phyloP scores from a whole-genome alignment of 2,888 invertebrate species.

The Junonia oenone region DNA sequence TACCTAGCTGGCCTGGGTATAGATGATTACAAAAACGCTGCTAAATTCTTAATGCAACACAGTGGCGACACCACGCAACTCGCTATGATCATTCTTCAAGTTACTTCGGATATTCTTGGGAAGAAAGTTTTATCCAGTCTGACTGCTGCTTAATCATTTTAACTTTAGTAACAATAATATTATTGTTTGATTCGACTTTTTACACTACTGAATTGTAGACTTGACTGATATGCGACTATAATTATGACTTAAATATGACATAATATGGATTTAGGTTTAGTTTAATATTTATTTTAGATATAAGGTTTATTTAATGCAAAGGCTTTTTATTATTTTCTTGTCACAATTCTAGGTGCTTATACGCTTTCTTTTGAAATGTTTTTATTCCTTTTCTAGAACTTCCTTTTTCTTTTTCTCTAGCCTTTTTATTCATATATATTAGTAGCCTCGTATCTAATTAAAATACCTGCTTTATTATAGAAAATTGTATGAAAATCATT shows the following conservation, averaged over 20 bases:
- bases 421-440: too few species aligned
- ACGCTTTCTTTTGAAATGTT: too few species aligned
- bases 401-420: not conserved
- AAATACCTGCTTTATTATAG: too few species aligned
- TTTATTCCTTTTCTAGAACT: too few species aligned
- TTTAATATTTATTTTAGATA: not conserved
- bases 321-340: not conserved
- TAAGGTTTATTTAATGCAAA: not conserved
- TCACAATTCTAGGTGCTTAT: too few species aligned
- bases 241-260: not conserved
- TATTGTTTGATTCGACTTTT: not conserved
- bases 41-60: slow-evolving; percentile 43
- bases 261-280: not conserved
- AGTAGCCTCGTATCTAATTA: too few species aligned
- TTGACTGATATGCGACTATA: not conserved
- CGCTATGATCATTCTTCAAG: slow-evolving; percentile 52
- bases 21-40: slow-evolving; percentile 55
- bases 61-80: slow-evolving; percentile 42
- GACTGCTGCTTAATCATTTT: slow-evolving; percentile 31
- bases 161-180: not conserved
- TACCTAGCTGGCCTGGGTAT: slow-evolving; percentile 61
- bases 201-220: slow-evolving; percentile 6
- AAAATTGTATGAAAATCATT: too few species aligned
- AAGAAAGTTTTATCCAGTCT: slow-evolving; percentile 58
- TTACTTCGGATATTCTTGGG: slow-evolving; percentile 50